Percentiles rank a stretch among this genome's conserved stretches.
Conservation (phyloP, 2,888 invertebrate species). For the Gonocerus acuteangulatus region DNA sequence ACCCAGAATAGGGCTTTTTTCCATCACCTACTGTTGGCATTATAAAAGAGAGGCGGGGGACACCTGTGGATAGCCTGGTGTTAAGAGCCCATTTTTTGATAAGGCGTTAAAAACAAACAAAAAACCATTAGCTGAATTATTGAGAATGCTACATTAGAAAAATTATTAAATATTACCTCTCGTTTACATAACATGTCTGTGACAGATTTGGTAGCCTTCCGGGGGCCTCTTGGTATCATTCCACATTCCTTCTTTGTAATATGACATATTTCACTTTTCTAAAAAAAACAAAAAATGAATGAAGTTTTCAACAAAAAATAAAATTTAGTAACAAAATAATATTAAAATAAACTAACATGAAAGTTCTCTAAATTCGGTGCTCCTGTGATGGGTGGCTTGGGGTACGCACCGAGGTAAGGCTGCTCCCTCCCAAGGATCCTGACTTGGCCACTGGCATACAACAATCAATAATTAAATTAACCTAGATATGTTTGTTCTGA, state of each 20-base stretch:
- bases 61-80: too few species aligned
- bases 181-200: constrained; percentile 46
- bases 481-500: constrained; percentile 1
- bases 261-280: constrained; percentile 50
- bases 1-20: too few species aligned
- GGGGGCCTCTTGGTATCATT: not conserved
- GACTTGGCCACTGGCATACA: constrained; percentile 43
- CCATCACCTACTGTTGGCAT: too few species aligned
- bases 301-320: not conserved
- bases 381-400: constrained; percentile 43
- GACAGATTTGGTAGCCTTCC: constrained; percentile 41
- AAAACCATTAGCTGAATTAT: too few species aligned
- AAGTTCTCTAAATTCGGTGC: constrained; percentile 46
- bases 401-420: constrained; percentile 41
- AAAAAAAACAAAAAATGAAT: constrained; percentile 38
- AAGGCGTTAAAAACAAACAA: too few species aligned
- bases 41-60: too few species aligned
- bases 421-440: constrained; percentile 43
- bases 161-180: constrained; percentile 41
- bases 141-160: not conserved
- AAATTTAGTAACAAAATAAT: not conserved
- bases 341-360: constrained; percentile 43
- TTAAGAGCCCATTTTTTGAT: too few species aligned
- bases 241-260: constrained; percentile 48
- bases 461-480: constrained; percentile 33